These are phyloP conservation scores for Gavia stellata DNA, from an alignment of 2,113 vertebrate genomes.

Conservation along the genomic window DNA sequence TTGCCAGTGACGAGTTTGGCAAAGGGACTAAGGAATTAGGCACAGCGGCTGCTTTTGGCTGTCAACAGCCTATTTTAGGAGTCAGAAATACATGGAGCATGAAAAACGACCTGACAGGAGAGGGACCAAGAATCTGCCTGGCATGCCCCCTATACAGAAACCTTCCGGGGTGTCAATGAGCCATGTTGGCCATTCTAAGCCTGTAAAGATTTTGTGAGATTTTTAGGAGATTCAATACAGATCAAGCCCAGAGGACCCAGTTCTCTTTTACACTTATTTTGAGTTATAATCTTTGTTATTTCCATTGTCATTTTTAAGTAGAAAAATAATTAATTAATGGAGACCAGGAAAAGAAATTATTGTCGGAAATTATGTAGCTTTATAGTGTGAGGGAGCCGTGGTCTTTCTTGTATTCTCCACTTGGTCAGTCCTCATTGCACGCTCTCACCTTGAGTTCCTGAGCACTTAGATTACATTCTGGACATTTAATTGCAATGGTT, in stretches of 20 bases:
- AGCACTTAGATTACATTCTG: not conserved
- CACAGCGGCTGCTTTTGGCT: not conserved
- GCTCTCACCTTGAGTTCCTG: not conserved
- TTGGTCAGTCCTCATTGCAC: not conserved
- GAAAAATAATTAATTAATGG: not conserved
- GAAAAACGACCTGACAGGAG: not conserved
- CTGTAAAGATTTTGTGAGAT: not conserved
- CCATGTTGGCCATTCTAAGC: not conserved
- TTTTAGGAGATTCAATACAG: not conserved
- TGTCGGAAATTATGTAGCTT: not conserved
- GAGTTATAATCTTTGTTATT: not conserved
- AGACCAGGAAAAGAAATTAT: not conserved
- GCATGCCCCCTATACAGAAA: not conserved
- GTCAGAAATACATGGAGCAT: not conserved
- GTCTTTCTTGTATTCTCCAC: not conserved
- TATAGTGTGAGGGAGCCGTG: not conserved
- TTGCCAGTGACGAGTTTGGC: not conserved
- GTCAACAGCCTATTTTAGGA: not conserved
- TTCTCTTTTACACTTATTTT: not conserved
- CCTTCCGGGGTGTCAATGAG: not conserved
- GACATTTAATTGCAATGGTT: not conserved
- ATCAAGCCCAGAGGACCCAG: not conserved
- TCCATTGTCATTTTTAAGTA: not conserved
- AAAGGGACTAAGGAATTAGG: not conserved
- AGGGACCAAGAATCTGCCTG: not conserved